Conservation (phyloP, 2,888 invertebrate species). For the Clitarchus hookeri region DNA sequence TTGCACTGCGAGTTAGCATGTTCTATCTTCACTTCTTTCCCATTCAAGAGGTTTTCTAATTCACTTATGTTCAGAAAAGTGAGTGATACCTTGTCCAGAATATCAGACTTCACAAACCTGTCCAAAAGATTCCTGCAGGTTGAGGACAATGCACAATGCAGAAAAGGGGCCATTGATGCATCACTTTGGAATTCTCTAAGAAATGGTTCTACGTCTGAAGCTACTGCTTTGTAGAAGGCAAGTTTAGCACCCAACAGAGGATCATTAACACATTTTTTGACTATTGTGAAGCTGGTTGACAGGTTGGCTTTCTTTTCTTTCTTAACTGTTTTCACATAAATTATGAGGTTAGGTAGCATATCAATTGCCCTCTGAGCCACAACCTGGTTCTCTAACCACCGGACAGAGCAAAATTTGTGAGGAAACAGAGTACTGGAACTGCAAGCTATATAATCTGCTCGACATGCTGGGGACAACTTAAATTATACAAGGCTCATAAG, state of each 20-base stretch:
- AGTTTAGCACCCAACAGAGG: not conserved
- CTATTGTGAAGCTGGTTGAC: not conserved
- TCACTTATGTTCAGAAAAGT: not conserved
- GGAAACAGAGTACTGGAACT: not conserved
- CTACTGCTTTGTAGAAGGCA: not conserved
- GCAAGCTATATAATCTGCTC: not conserved
- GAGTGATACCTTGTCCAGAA: not conserved
- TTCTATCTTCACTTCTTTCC: not conserved
- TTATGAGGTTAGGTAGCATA: not conserved
- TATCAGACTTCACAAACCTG: not conserved
- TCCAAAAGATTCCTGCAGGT: not conserved
- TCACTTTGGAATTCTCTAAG: slow-evolving; percentile 14
- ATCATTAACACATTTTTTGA: not conserved
- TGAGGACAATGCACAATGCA: slow-evolving; percentile 5
- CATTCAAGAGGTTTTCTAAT: not conserved
- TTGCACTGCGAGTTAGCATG: not conserved
- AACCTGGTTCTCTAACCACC: not conserved
- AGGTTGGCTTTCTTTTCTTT: not conserved
- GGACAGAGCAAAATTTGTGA: not conserved
- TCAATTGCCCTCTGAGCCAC: slow-evolving; percentile 7
- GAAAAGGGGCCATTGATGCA: not conserved
- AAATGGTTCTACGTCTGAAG: not conserved
- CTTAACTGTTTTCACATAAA: not conserved
- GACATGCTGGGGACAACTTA: not conserved
- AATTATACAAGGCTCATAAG: not conserved